These are phyloP conservation scores for Camponotus floridanus DNA, from an alignment of 1,140 invertebrate species.

Conservation along the genomic window DNA sequence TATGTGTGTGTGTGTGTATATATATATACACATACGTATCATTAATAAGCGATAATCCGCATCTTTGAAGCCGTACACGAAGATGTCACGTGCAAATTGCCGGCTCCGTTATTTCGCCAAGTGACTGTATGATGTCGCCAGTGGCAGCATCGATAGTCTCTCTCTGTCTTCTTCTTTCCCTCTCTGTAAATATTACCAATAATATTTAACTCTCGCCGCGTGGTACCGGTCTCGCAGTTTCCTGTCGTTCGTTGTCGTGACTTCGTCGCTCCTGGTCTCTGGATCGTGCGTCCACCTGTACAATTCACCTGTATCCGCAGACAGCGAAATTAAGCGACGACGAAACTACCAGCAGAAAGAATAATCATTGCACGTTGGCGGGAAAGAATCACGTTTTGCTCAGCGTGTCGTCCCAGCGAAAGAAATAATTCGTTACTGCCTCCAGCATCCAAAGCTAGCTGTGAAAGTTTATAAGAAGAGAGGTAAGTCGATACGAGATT, in stretches of 20 bases:
- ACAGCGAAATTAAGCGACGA: background rate
- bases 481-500: slow-evolving; percentile 1
- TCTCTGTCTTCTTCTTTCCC: background rate
- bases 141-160: background rate
- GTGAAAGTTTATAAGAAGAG: background rate
- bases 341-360: background rate
- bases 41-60: no score
- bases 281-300: background rate
- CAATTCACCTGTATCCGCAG: background rate
- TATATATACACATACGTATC: no score
- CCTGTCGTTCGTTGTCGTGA: background rate
- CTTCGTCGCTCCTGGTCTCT: no score
- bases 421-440: background rate
- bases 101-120: background rate
- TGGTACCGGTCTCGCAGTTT: slow-evolving; percentile 71
- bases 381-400: background rate
- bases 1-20: no score
- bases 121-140: slow-evolving; percentile 43
- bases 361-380: background rate
- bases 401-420: background rate
- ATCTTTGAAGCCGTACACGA: slow-evolving; percentile 3
- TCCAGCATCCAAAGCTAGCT: background rate
- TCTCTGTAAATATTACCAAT: slow-evolving; percentile 45
- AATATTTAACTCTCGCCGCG: slow-evolving; percentile 78
- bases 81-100: slow-evolving; percentile 55